A percentile compares a stretch with the other conserved stretches of the same genome.
These are phyloP conservation scores for Otis tarda DNA, from an alignment of 2,113 vertebrate genomes.

Conservation along the genomic window DNA sequence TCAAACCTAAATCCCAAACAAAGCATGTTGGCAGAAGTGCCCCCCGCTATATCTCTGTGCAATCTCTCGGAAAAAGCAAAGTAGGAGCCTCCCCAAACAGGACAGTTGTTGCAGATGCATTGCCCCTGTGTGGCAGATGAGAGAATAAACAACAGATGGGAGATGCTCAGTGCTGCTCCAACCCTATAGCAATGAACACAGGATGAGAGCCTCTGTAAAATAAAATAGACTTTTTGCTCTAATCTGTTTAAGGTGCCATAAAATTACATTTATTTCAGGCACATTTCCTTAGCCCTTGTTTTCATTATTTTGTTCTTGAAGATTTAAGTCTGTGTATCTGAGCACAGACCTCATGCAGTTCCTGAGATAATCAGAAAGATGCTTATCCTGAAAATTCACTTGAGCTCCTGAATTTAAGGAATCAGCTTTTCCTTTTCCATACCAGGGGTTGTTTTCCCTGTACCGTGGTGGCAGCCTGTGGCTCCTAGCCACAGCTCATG, in stretches of 20 bases:
- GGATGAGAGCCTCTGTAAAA: not conserved
- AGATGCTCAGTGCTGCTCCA: not conserved
- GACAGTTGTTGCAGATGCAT: conserved; percentile 57
- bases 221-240: not conserved
- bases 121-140: conserved; percentile 61
- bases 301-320: not conserved
- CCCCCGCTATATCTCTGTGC: not conserved
- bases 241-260: not conserved
- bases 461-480: rapidly evolving
- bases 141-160: conserved; percentile 23
- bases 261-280: conserved; percentile 35
- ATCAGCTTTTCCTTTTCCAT: not conserved
- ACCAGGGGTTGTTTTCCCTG: not conserved
- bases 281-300: not conserved
- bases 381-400: not conserved
- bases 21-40: not conserved
- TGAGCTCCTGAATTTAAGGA: not conserved
- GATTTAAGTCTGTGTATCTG: not conserved
- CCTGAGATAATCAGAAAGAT: not conserved
- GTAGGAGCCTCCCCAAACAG: not conserved
- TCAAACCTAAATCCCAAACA: not conserved
- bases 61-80: not conserved
- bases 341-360: not conserved
- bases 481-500: not conserved
- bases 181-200: rapidly evolving